Evolutionary conservation across 2,797 vertebrate species (phyloP), one percentile per base, ranked within the genome.

Genomic region (Bufotes viridis): DNA sequence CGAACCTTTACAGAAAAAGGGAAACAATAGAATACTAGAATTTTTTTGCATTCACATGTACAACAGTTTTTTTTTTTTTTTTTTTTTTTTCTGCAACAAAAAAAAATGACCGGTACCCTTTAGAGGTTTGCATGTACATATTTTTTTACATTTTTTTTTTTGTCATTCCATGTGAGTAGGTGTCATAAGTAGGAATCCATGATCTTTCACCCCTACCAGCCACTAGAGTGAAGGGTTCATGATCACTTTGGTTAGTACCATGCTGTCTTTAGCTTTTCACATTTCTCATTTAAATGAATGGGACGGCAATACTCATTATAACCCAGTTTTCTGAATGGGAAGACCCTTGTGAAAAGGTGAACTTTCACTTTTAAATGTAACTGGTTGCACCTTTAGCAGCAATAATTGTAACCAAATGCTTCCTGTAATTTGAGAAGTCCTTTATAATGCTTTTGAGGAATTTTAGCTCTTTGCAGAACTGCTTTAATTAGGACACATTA

Each of bases 371-470:
- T 34, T 70, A 70, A 69, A 7, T 69, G 14, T 26, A 29, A 70
- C 67, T 34, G 17, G 15, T 72, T 72, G 34, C 65, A 67, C 24
- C 65, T 29, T 70, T 29, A 70, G 67, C 26, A 78, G n/a, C 51
- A 55, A 72, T 72, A 72, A 72, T 72, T 72, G 70, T 42, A 72
- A 72, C 70, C 70, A 72, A 72, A 72, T 72, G 70, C 70, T 42
- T 72, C 34, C 70, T 72, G 70, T 49, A 72, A 72, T 42, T 42
- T 17, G 34, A 72, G 29, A 72, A 29, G 67, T 29, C 26, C 24
- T 67, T 24, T 9, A 67, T 67, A 67, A 67, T 24, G 63, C 63
- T 24, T 70, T 70, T 70, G 26, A 70, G 67, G 67, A 70, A 70
- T 34, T 15, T 70, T 34, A 15, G 24, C 67, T 42, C 20, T 72